Evolutionary conservation across 2,888 invertebrate genomes (phyloP).

Genomic region (Acanthosepion esculentum): DNA sequence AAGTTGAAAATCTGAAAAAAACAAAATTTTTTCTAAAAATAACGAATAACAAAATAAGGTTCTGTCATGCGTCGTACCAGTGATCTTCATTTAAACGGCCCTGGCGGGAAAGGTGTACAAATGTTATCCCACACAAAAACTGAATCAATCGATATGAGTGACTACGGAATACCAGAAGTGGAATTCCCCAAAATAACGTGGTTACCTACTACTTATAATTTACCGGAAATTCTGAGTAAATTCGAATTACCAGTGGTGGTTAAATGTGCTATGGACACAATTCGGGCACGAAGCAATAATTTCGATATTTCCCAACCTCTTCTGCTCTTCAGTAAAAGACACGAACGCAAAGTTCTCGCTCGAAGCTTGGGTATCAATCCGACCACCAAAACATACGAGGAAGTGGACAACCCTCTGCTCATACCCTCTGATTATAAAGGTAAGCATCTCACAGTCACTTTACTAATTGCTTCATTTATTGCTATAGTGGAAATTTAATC

Average conservation of each 20-base stretch:
- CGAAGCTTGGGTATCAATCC: conserved; percentile 56
- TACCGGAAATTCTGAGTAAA: conserved; percentile 38
- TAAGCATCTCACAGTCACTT: conserved; percentile 48
- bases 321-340: conserved; percentile 61
- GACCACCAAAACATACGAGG: conserved; percentile 55
- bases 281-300: conserved; percentile 49
- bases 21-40: not conserved
- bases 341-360: conserved; percentile 64
- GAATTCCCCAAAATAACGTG: conserved; percentile 41
- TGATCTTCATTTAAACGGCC: not conserved
- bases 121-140: not conserved
- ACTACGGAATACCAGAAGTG: conserved; percentile 39
- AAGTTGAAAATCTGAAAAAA: not conserved
- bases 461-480: no score
- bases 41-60: not conserved
- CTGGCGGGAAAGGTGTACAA: not conserved
- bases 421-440: conserved; percentile 70
- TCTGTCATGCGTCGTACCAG: not conserved
- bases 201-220: conserved; percentile 3
- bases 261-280: conserved; percentile 34
- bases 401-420: conserved; percentile 64
- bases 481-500: no score
- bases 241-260: conserved; percentile 43
- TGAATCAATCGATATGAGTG: not conserved
- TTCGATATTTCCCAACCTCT: conserved; percentile 65